phyloP scores from a whole-genome alignment of 2,113 vertebrate genomes.

The Thalassoma bifasciatum region DNA sequence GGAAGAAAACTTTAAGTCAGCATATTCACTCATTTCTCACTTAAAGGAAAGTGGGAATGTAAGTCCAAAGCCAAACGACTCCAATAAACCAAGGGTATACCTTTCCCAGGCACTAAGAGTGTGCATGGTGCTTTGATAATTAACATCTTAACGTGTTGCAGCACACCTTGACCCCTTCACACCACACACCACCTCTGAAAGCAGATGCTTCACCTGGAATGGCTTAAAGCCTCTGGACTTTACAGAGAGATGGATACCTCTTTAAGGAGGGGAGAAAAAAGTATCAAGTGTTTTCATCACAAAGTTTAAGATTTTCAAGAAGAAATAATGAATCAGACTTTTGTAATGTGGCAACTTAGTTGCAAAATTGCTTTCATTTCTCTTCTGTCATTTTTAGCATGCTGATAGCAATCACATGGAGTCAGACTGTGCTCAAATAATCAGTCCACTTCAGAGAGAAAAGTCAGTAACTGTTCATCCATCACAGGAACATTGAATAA shows the following conservation, averaged over 20 bases:
- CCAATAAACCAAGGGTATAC: constrained; percentile 69
- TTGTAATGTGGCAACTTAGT: not conserved
- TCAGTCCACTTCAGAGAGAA: constrained; percentile 19
- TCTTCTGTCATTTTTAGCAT: constrained; percentile 27
- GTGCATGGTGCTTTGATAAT: constrained; percentile 60
- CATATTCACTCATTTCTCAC: constrained; percentile 44
- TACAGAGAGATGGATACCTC: constrained; percentile 5
- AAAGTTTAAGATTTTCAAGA: not conserved
- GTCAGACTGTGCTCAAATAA: constrained; percentile 7
- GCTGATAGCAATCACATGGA: constrained; percentile 20
- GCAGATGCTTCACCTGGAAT: constrained; percentile 74
- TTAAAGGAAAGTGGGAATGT: constrained; percentile 60
- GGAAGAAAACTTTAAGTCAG: constrained; percentile 45
- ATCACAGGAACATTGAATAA: no score
- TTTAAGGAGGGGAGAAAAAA: constrained; percentile 21
- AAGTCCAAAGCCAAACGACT: constrained; percentile 62
- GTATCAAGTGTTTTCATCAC: constrained; percentile 13
- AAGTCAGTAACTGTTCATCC: not conserved
- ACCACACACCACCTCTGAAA: constrained; percentile 65
- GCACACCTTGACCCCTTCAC: constrained; percentile 68
- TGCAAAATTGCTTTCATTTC: constrained; percentile 16
- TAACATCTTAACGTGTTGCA: constrained; percentile 73
- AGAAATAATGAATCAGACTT: constrained; percentile 2
- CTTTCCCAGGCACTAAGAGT: constrained; percentile 60
- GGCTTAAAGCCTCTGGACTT: constrained; percentile 48